phyloP scores from a whole-genome alignment of 2,888 invertebrate species.

The Tetragnatha montana region DNA sequence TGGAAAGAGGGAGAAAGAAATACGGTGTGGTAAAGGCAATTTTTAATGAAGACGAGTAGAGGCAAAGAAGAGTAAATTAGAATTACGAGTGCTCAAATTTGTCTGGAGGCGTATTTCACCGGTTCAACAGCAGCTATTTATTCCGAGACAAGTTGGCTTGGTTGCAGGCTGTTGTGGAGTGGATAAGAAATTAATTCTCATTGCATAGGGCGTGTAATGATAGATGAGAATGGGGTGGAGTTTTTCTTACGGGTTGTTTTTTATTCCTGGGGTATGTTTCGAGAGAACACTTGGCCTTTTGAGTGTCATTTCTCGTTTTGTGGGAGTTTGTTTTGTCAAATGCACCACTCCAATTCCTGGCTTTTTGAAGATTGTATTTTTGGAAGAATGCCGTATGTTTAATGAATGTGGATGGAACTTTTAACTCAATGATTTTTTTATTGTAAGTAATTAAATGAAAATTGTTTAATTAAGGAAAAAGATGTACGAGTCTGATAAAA shows the following conservation, averaged over 20 bases:
- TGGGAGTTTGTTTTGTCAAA: too few relatives aligned
- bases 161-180: neutral
- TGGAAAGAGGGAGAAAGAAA: conserved; percentile 62
- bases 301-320: too few relatives aligned
- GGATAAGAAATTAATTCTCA: neutral
- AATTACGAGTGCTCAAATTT: conserved; percentile 43
- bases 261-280: neutral
- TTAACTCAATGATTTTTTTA: too few relatives aligned
- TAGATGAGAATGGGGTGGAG: neutral
- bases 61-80: conserved; percentile 34
- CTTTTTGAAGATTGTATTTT: too few relatives aligned
- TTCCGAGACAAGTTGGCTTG: neutral
- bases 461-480: too few relatives aligned
- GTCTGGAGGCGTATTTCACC: conserved; percentile 4
- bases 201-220: neutral
- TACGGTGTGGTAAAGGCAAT: conserved; percentile 59
- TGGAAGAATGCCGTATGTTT: too few relatives aligned
- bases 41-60: conserved; percentile 62
- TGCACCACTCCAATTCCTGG: too few relatives aligned
- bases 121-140: conserved; percentile 1
- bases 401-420: too few relatives aligned
- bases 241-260: neutral
- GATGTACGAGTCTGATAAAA: too few relatives aligned
- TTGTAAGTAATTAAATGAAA: too few relatives aligned
- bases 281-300: too few relatives aligned